Evolutionary conservation across 2,113 vertebrate species (phyloP).

Genomic region (Neomonachus schauinslandi): DNA sequence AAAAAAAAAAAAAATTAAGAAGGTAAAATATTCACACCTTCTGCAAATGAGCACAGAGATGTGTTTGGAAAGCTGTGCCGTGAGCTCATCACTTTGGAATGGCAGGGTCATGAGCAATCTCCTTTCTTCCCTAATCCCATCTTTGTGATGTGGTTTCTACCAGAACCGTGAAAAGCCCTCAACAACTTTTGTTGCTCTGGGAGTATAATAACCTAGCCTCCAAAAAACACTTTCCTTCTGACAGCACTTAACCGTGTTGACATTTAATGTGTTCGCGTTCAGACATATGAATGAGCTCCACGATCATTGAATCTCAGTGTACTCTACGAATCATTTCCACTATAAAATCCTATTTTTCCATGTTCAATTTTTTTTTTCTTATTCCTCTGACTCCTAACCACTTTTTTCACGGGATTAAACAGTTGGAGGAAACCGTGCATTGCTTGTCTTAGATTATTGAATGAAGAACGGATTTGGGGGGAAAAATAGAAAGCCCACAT

Average conservation of each 20-base stretch:
- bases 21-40: no score
- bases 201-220: not conserved
- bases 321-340: not conserved
- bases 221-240: not conserved
- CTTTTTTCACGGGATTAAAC: not conserved
- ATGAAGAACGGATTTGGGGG: not conserved
- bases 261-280: not conserved
- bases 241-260: not conserved
- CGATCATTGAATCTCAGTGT: not conserved
- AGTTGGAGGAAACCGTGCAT: not conserved
- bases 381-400: not conserved
- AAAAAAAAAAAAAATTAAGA: not conserved
- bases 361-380: not conserved
- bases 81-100: no score
- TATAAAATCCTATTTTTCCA: fast-evolving
- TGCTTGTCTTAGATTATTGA: not conserved
- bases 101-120: fast-evolving
- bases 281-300: not conserved
- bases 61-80: not conserved
- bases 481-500: not conserved
- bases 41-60: not conserved
- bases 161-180: no score
- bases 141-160: not conserved
- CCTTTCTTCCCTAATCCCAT: not conserved
- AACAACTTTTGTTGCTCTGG: fast-evolving